A percentile compares a stretch with the other conserved stretches of the same genome.
phyloP scores from a whole-genome alignment of 2,113 vertebrate genomes.

The Procavia capensis region DNA sequence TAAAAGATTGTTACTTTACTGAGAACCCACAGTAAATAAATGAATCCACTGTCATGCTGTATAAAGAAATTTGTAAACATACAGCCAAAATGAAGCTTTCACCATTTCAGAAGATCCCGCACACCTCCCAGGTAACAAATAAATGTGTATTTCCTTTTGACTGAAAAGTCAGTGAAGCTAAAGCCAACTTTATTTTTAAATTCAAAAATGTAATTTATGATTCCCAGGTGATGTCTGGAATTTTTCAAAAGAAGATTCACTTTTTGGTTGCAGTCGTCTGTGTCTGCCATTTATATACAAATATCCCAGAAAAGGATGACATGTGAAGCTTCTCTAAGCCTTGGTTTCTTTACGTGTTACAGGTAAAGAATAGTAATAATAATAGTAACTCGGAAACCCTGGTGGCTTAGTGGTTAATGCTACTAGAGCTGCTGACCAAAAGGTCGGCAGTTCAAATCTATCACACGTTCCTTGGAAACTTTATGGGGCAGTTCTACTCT shows the following conservation, averaged over 20 bases:
- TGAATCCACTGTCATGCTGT: background rate
- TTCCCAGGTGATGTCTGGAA: background rate
- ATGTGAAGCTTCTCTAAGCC: background rate
- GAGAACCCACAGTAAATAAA: constrained; percentile 51
- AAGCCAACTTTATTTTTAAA: background rate
- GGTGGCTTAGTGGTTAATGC: no score
- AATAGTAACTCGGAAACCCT: background rate
- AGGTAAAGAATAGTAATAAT: no score
- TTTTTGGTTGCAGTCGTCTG: background rate
- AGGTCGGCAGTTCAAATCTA: no score
- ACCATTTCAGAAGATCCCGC: background rate
- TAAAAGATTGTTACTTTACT: constrained; percentile 53
- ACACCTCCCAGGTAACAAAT: constrained; percentile 25
- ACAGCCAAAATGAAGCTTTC: background rate
- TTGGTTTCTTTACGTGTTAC: background rate
- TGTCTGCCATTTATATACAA: background rate
- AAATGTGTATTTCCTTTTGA: background rate
- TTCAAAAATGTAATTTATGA: background rate
- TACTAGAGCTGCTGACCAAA: no score
- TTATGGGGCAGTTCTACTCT: no score
- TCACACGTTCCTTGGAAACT: no score
- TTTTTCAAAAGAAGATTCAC: constrained; percentile 24
- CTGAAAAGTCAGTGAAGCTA: constrained; percentile 14
- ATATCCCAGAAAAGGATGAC: background rate
- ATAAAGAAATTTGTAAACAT: constrained; percentile 38